Base-by-base conservation (phyloP, 2,113 vertebrate species). In the Danionella cerebrum region DNA sequence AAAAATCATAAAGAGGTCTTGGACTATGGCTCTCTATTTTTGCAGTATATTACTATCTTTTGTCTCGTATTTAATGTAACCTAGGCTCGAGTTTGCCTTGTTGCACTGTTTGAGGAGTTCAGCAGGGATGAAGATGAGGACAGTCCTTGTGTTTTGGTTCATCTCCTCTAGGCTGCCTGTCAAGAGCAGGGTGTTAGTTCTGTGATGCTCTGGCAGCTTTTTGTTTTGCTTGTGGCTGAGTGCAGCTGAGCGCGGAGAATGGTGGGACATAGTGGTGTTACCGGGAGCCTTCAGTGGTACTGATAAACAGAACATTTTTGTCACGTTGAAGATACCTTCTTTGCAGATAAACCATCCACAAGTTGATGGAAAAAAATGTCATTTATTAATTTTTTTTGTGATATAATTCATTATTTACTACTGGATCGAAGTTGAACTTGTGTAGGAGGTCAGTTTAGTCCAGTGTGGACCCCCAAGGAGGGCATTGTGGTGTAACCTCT, bases 161-260 rank as follows among this genome's bases (percentile, higher is more conserved):
- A 76, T 65, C 69, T 78, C 31, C 50, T 74, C 71, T 66, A 77
- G 67, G 74, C 64, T 53, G 73, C 29, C 22, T 16, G 22, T 75
- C 71, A 80, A 69, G 74, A 69, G 51, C 78, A 79, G 76, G 82
- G 80, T 79, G 71, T 62, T 16, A 71, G 51, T 67, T 75, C 62
- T 3, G 0, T 65, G 69, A 22, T 58, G 11, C 67, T 48, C 67
- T 80, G 79, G 67, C 75, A 79, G 74, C 47, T 84, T 83, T 78
- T 62, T 63, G 75, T 79, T 68, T 80, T 69, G 41, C 31, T 57
- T 42, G 55, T 45, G 41, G 19, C 65, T 55, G 65, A 53, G 41
- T n/a, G 11, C 54, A 35, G 14, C 21, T n/a, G n/a, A 19, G 66
- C 73, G 79, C 48, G 31, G 21, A 29, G 38, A 48, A 39, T 59